Evolutionary conservation across 2,888 invertebrate species (phyloP).

Genomic region (Clepsis dumicolana): DNA sequence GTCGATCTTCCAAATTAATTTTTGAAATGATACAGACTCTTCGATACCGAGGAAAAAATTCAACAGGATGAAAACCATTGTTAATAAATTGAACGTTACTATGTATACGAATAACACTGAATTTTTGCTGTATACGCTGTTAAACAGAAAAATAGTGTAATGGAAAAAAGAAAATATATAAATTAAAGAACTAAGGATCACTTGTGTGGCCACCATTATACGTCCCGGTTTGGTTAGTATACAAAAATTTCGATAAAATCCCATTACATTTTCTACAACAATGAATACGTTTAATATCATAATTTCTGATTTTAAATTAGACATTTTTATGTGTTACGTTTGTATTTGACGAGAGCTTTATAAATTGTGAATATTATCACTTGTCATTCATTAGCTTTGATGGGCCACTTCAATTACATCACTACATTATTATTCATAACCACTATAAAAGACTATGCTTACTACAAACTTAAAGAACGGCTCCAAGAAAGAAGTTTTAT

Average conservation of each 20-base stretch:
- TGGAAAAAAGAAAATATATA: constrained; percentile 2
- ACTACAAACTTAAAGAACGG: too few species aligned
- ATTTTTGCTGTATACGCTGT: too few species aligned
- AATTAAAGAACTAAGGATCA: not conserved
- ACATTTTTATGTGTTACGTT: not conserved
- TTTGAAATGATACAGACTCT: constrained; percentile 3
- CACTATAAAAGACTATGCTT: too few species aligned
- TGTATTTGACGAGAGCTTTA: too few species aligned
- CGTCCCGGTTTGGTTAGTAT: not conserved
- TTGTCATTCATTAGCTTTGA: too few species aligned
- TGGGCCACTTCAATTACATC: too few species aligned
- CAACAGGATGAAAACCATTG: constrained; percentile 1
- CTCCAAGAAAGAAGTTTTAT: too few species aligned
- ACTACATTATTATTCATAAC: too few species aligned
- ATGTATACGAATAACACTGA: not conserved
- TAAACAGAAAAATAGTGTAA: not conserved
- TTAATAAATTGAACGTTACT: not conserved
- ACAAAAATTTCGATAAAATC: constrained; percentile 28
- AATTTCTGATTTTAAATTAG: constrained; percentile 8
- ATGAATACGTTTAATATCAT: constrained; percentile 8
- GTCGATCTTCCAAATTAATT: constrained; percentile 8
- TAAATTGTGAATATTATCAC: too few species aligned
- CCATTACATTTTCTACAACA: constrained; percentile 9
- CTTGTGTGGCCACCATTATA: not conserved
- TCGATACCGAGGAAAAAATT: constrained; percentile 12